phyloP scores from a whole-genome alignment of 2,113 vertebrate genomes.

The Struthio camelus region DNA sequence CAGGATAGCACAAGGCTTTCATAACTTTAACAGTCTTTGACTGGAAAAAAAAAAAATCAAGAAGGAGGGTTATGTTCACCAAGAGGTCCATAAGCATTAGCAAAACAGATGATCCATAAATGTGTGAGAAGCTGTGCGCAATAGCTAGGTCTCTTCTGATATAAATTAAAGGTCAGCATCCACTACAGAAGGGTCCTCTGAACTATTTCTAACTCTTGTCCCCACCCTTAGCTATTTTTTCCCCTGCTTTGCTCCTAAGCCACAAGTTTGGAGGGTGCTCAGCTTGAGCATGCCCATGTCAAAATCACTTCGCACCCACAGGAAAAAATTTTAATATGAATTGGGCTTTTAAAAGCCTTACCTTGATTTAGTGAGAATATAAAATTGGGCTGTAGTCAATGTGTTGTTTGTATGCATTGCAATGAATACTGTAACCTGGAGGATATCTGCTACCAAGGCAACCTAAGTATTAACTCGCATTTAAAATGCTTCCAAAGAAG shows the following conservation, averaged over 20 bases:
- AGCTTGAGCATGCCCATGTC: constrained; percentile 25
- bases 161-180: neutral
- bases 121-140: neutral
- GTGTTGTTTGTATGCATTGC: constrained; percentile 69
- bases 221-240: neutral
- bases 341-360: constrained; percentile 73
- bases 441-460: constrained; percentile 69
- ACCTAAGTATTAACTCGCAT: constrained; percentile 49
- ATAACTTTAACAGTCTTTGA: constrained; percentile 5
- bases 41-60: neutral
- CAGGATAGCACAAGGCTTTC: constrained; percentile 21
- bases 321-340: constrained; percentile 60
- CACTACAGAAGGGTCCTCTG: constrained; percentile 3
- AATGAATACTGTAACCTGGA: constrained; percentile 51
- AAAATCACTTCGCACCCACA: constrained; percentile 76
- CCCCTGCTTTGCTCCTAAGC: neutral
- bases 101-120: constrained; percentile 25
- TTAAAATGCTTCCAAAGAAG: constrained; percentile 67
- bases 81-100: constrained; percentile 33
- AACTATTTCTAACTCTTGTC: constrained; percentile 31
- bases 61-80: neutral
- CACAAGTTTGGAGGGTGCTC: constrained; percentile 54
- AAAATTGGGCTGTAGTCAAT: constrained; percentile 71
- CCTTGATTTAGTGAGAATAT: constrained; percentile 76
- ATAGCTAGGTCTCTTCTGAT: constrained; percentile 16